phyloP scores from a whole-genome alignment of 2,113 vertebrate genomes.

The Eclectus roratus region DNA sequence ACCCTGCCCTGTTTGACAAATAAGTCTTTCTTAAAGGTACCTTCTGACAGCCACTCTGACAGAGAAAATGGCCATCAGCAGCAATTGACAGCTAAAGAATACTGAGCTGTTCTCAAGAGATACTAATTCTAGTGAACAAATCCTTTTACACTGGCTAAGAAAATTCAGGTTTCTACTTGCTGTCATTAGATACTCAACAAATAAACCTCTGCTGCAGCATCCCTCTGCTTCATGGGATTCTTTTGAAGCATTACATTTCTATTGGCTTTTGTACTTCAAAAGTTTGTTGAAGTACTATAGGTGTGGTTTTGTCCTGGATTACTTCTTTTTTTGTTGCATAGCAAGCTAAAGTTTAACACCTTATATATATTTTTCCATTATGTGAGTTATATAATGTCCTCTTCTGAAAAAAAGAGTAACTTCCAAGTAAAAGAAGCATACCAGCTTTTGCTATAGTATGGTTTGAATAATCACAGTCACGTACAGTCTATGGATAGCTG shows the following conservation, averaged over 20 bases:
- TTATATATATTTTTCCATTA: background rate
- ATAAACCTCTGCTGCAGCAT: background rate
- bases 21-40: conserved; percentile 66
- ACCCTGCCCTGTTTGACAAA: background rate
- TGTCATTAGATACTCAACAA: background rate
- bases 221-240: background rate
- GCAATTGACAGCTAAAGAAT: conserved; percentile 49
- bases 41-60: conserved; percentile 47
- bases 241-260: background rate
- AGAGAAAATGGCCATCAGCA: conserved; percentile 53
- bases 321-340: background rate
- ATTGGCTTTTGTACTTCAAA: background rate
- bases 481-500: background rate
- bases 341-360: background rate
- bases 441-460: background rate
- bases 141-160: background rate
- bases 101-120: conserved; percentile 26
- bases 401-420: background rate
- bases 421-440: background rate
- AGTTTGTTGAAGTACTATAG: background rate
- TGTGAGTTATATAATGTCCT: background rate
- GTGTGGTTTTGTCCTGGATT: background rate
- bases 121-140: conserved; percentile 29
- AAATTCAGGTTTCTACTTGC: background rate
- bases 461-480: background rate